Conservation (phyloP, 2,797 vertebrate genomes). For the Myiotriccus ornatus region DNA sequence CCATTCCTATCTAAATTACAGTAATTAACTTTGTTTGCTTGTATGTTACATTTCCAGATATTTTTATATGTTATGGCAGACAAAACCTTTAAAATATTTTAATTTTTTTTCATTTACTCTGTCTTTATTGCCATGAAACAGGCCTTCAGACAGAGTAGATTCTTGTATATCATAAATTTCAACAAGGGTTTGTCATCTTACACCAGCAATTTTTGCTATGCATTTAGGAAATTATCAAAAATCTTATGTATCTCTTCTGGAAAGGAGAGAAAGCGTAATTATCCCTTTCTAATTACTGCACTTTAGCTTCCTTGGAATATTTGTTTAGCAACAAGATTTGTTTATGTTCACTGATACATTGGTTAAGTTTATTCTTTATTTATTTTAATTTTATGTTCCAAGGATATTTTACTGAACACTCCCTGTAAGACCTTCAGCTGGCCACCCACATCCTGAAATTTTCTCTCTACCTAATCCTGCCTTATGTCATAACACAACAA, state of each 20-base stretch:
- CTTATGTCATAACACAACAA: background rate
- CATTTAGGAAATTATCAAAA: background rate
- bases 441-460: slow-evolving; percentile 29
- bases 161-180: background rate
- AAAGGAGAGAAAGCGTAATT: background rate
- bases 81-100: background rate
- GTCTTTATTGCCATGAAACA: background rate
- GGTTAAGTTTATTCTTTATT: slow-evolving; percentile 15
- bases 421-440: slow-evolving; percentile 25
- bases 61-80: background rate
- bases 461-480: background rate
- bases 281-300: background rate
- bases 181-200: background rate
- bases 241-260: background rate
- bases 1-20: background rate
- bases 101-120: background rate
- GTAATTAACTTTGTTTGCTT: background rate
- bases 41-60: background rate
- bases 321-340: background rate
- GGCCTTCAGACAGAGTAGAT: background rate
- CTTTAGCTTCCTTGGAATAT: background rate
- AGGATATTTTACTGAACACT: slow-evolving; percentile 19
- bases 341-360: background rate
- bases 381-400: slow-evolving; percentile 36
- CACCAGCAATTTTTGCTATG: background rate